A percentile compares a stretch with the other conserved stretches of the same genome.
Conservation (phyloP, 2,888 invertebrate genomes). For the Limnephilus marmoratus region DNA sequence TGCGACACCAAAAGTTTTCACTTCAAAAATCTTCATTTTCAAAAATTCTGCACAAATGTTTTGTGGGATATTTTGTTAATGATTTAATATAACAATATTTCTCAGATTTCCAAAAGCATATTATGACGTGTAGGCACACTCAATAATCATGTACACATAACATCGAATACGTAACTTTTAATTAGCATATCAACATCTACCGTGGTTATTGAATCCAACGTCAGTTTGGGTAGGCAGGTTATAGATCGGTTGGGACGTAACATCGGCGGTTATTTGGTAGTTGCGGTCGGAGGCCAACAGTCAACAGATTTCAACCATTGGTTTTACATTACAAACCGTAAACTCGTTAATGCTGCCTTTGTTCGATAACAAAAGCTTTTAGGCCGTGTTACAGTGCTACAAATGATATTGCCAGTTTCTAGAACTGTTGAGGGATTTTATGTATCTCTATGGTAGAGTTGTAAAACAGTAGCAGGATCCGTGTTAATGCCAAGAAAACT, state of each 20-base stretch:
- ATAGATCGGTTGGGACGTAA: not conserved
- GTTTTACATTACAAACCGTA: not conserved
- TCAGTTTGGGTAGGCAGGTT: not conserved
- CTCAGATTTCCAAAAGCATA: not conserved
- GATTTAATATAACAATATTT: not conserved
- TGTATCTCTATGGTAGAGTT: not conserved
- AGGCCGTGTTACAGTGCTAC: not conserved
- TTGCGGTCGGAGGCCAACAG: not conserved
- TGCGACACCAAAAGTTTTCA: too few relatives aligned
- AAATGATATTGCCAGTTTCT: not conserved
- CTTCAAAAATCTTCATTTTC: too few relatives aligned
- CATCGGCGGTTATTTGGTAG: not conserved
- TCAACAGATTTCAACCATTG: not conserved
- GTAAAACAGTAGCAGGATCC: not conserved
- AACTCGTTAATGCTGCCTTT: not conserved
- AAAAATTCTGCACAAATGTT: too few relatives aligned
- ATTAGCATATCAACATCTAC: not conserved
- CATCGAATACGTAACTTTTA: not conserved
- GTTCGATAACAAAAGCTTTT: not conserved
- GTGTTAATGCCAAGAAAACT: not conserved
- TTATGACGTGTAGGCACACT: not conserved
- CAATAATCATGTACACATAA: not conserved
- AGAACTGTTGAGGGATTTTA: not conserved
- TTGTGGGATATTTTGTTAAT: too few relatives aligned
- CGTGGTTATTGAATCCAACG: conserved; percentile 7